A percentile compares a stretch with the other conserved stretches of the same genome.
Evolutionary conservation across 2,113 vertebrate genomes (phyloP).

Genomic region (Limanda limanda): DNA sequence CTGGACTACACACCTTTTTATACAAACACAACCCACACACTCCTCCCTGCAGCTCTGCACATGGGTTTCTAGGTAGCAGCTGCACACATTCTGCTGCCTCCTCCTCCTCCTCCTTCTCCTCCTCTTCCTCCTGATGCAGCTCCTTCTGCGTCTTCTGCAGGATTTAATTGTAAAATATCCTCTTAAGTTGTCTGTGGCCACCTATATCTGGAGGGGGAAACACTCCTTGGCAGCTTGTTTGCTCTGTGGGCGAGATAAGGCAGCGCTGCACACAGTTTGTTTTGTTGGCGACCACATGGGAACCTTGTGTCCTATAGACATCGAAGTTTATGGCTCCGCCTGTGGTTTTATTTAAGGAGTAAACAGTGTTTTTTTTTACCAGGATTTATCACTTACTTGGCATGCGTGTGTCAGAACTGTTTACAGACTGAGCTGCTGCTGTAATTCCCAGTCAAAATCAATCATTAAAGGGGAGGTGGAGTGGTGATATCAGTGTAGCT

Average conservation of each 20-base stretch:
- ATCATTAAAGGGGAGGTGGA: conserved; percentile 34
- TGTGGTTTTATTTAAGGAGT: conserved; percentile 19
- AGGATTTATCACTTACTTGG: background rate
- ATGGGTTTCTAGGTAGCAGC: conserved; percentile 67
- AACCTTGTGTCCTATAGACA: background rate
- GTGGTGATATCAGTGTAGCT: conserved; percentile 12
- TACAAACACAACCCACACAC: conserved; percentile 7
- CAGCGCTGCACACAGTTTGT: conserved; percentile 17
- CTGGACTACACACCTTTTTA: background rate
- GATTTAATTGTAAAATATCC: conserved; percentile 54
- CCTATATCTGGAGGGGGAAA: conserved; percentile 41
- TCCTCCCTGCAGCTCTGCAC: conserved; percentile 44
- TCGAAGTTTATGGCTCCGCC: background rate
- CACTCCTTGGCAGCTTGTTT: conserved; percentile 16
- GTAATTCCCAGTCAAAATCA: conserved; percentile 25
- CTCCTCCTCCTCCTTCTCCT: conserved; percentile 29
- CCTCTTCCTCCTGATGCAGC: conserved; percentile 32
- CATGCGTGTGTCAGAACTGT: background rate
- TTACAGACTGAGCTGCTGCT: conserved; percentile 39
- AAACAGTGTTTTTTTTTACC: background rate
- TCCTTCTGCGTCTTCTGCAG: conserved; percentile 34
- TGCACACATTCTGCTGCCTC: conserved; percentile 43
- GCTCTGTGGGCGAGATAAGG: conserved; percentile 5
- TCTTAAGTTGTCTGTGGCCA: conserved; percentile 38
- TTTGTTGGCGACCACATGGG: conserved; percentile 25